These are phyloP conservation scores for Sus scrofa DNA, from an alignment of 2,113 vertebrate species.

Conservation along the genomic window DNA sequence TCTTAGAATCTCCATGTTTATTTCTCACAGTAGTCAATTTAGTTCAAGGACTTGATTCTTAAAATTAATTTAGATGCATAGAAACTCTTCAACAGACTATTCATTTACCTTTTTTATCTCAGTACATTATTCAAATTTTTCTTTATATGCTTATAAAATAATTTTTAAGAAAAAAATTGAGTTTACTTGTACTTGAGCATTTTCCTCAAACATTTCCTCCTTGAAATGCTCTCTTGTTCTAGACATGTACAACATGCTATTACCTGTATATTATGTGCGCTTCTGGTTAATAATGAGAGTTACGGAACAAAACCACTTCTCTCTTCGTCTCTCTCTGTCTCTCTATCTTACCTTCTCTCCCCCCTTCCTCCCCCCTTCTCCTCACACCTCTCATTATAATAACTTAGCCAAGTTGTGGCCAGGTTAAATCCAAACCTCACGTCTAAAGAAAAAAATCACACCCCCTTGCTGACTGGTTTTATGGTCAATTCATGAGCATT, in stretches of 20 bases:
- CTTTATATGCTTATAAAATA: background rate
- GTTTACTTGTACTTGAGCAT: background rate
- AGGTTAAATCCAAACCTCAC: background rate
- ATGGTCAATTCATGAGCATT: background rate
- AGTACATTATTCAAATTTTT: background rate
- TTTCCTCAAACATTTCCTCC: background rate
- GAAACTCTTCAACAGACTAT: background rate
- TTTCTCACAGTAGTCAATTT: slow-evolving; percentile 17
- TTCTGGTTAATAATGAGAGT: background rate
- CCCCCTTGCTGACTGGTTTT: background rate
- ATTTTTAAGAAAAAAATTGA: background rate
- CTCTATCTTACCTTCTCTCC: background rate
- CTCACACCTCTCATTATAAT: background rate
- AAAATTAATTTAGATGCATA: background rate
- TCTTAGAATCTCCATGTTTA: slow-evolving; percentile 6
- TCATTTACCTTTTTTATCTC: background rate
- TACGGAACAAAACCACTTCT: background rate
- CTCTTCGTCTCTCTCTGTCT: background rate
- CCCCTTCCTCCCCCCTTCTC: too few species aligned
- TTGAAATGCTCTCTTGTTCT: background rate
- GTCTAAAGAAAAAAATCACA: background rate
- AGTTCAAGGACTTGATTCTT: slow-evolving; percentile 35
- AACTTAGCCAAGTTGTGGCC: background rate
- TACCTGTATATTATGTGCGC: background rate
- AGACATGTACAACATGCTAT: background rate